Evolutionary conservation across 2,888 invertebrate species (phyloP), one percentile per base, ranked within the genome.

Genomic region (Drosophila meridiana): DNA sequence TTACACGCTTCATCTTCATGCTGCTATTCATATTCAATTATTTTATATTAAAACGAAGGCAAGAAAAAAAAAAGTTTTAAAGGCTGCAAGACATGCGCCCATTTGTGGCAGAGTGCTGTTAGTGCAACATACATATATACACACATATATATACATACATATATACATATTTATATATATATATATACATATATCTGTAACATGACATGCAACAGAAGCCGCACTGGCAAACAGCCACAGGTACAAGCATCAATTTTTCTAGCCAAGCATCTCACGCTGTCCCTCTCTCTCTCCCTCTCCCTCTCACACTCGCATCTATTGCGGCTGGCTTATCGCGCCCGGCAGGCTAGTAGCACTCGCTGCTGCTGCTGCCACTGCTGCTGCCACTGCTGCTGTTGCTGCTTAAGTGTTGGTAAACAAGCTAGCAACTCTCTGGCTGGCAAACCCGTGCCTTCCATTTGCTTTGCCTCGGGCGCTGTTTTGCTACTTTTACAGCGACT

Each of bases 371-470:
- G 50, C 20, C 20, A 68, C n/a, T n/a, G n/a, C n/a, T n/a, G n/a
- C n/a, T 2, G 26, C 38, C 40, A 68, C 28, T 28, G n/a, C 48
- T n/a, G 11, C 30, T 48, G 14, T n/a, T n/a, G 69, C 73, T 75
- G 72, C 73, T 86, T 71, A 86, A 85, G 84, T 90, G 90, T 88
- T 90, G 86, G 83, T 80, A 86, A 84, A 84, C 90, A 84, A 84
- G 83, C 76, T 79, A 71, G 82, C 69, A 78, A 74, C 68, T 70
- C 58, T 67, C 53, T 47, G 28, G 65, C 67, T 50, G 64, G 62
- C 77, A 53, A 67, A 40, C 56, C 58, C 75, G 48, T 38, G 32
- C 60, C 32, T 4, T 11, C 57, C 45, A 14, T 50, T 62, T 61
- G 58, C 65, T 55, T 53, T 63, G 88, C 84, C 83, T 79, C 57